Evolutionary conservation across 2,797 vertebrate genomes (phyloP).

Genomic region (Heliangelus exortis): DNA sequence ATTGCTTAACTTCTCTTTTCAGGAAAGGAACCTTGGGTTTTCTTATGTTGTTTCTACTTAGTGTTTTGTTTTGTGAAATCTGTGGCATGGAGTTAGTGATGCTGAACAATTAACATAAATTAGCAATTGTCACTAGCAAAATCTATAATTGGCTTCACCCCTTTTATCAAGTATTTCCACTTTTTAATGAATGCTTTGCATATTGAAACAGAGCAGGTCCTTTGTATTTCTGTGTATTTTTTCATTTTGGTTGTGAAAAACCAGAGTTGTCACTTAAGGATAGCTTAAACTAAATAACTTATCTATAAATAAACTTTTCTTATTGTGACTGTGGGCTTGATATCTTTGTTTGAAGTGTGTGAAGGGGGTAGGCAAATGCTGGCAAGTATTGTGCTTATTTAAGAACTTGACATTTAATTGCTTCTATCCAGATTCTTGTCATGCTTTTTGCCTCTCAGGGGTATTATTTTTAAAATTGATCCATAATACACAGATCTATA

Average conservation of each 20-base stretch:
- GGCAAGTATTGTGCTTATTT: not conserved
- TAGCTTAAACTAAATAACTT: not conserved
- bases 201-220: not conserved
- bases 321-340: not conserved
- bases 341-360: not conserved
- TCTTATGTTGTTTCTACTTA: not conserved
- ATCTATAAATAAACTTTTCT: not conserved
- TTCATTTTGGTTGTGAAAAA: not conserved
- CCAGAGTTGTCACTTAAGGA: not conserved
- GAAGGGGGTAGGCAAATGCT: not conserved
- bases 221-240: not conserved
- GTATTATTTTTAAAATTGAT: not conserved
- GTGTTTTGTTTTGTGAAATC: not conserved
- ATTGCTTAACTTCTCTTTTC: not conserved
- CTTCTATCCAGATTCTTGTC: not conserved
- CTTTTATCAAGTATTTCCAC: constrained; percentile 41
- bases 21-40: not conserved
- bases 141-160: not conserved
- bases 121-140: not conserved
- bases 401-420: not conserved
- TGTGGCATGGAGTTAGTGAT: not conserved
- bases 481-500: not conserved
- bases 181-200: not conserved
- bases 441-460: not conserved
- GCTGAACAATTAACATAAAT: not conserved